Conservation (phyloP, 53 echinoderm and acorn worm species). For the Mesocentrotus franciscanus region DNA sequence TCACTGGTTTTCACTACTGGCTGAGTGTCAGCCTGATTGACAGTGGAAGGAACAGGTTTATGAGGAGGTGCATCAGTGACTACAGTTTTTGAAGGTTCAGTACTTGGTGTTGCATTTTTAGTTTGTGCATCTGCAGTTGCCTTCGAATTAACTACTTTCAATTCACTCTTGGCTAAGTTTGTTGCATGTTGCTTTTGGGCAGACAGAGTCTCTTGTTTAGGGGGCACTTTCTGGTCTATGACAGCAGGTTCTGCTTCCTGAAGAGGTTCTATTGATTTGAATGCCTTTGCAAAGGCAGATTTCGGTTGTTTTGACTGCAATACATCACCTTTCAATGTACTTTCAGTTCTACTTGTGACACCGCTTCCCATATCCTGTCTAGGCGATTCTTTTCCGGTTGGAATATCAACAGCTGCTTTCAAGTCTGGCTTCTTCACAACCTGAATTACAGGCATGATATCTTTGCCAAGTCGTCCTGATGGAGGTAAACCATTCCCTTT, state of each 20-base stretch:
- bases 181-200: conserved; percentile 37
- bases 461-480: conserved; percentile 50
- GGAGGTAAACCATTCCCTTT: conserved; percentile 50
- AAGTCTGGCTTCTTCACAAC: conserved; percentile 39
- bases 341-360: conserved; percentile 57
- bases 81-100: background rate
- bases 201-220: background rate
- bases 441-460: background rate
- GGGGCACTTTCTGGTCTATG: background rate
- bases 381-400: conserved; percentile 41
- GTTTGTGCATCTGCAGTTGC: conserved; percentile 9
- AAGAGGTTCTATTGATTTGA: conserved; percentile 65
- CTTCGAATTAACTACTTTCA: conserved; percentile 37
- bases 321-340: conserved; percentile 55
- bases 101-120: conserved; percentile 28
- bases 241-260: conserved; percentile 26
- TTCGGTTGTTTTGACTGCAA: background rate
- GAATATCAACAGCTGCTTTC: conserved; percentile 32
- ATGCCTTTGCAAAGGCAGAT: conserved; percentile 42
- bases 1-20: conserved; percentile 4
- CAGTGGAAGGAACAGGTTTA: background rate
- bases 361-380: conserved; percentile 41
- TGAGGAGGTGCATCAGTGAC: conserved; percentile 24
- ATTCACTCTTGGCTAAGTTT: conserved; percentile 51
- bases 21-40: background rate